Base-by-base conservation (phyloP, 2,888 invertebrate genomes). In the Mesodorylaimus sp. region DNA sequence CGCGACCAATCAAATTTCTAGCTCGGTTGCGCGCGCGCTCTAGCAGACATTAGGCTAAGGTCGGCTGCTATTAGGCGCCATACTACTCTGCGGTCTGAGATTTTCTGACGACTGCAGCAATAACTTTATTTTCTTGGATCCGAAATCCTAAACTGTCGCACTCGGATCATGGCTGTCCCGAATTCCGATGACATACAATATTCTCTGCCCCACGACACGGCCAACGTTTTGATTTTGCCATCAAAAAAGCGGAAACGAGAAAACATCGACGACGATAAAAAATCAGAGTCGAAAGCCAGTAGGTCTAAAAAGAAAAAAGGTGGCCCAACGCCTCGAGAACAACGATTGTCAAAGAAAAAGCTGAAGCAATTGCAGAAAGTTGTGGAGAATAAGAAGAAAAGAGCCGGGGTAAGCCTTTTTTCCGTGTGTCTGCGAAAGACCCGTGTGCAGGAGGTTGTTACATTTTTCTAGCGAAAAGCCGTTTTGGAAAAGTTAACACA, bases 301-400 rank as follows among this genome's bases (percentile, higher is more conserved):
- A 53, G 5, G 47, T 21, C 23, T 19, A 50, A 26, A 28, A 41
- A 43, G 42, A 55, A 39, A 54, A 58, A 13, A 13, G 16, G 10
- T 25, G 3, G 16, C 23, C 2, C 3, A 26, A 39, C 37, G 47
- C 16, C 5, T 3, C 23, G 2, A 44, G 38, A 23, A 16, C 21
- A 10, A 19, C 10, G 2, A 50, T 51, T 93, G 5, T 82, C 86
- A 0, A 91, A 86, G 63, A 87, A 84, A 56, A 83, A 87, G 59
- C 73, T 83, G 49, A 89, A 88, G 66, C 75, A 77, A 53, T 69
- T 91, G 47, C 81, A 88, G 62, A 81, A 84, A 68, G 77, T 93
- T 62, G 77, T 89, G 1, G 82, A 87, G 45, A 78, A 79, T 56
- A 89, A 88, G 64, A 78, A 82, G 61, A 88, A 89, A 61, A 93